Evolutionary conservation across 2,797 vertebrate species (phyloP), one percentile per base, ranked within the genome.

Genomic region (Sebastes umbrosus): DNA sequence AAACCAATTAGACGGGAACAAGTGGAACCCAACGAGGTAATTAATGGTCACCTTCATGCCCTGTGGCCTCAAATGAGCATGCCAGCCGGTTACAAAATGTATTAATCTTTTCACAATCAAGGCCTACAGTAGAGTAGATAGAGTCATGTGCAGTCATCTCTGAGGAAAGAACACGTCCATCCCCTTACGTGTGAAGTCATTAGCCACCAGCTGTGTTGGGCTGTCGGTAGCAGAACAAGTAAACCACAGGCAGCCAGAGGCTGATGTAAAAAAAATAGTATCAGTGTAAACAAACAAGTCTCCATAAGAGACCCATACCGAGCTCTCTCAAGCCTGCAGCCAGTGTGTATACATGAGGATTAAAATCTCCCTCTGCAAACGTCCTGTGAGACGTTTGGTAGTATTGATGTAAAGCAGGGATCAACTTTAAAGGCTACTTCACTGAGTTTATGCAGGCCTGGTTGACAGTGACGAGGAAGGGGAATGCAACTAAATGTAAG

Each of bases 181-280:
- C 75, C 81, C 67, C 79, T 84, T 79, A 80, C 83, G 86, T 84
- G 85, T 87, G 70, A 75, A 89, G 88, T 84, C 88, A 90, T 91
- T 87, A 89, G 75, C 82, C 68, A 73, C 75, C 88, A 88, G 88
- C 88, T 80, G 89, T 54, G 82, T 55, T 67, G n/a, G 73, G 46
- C 83, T 86, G 83, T 85, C 73, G 10, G 73, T 77, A 54, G 75
- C 79, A 71, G 64, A 75, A 62, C 25, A 50, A 79, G 77, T 78
- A 69, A 85, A 84, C 84, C 76, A 59, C 64, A 63, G 84, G 73
- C 57, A 1, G 34, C 55, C 57, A 59, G 46, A 66, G 71, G 58
- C 57, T n/a, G 69, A 59, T 79, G 69, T 22, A 25, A 57, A 34
- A 31, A 74, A 69, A 74, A 29, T 10, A 3, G 25, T 22, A 64